Percentiles rank a stretch among this genome's conserved stretches.
Evolutionary conservation across 1,140 invertebrate genomes (phyloP).

Genomic region (Artemia franciscana): DNA sequence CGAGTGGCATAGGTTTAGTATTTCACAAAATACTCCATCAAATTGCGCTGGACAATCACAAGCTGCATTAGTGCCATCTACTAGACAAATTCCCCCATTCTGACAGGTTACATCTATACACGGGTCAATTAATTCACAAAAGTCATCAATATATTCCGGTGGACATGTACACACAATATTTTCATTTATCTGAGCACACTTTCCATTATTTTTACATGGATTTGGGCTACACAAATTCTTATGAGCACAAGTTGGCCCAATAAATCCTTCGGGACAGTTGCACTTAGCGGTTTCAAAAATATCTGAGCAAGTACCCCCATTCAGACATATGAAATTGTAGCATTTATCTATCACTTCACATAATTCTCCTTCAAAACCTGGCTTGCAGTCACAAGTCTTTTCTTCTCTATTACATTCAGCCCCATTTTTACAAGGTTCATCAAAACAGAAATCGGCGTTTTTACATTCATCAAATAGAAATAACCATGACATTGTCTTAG

Average conservation of each 20-base stretch:
- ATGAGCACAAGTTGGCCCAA: conserved; percentile 18
- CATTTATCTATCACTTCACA: conserved; percentile 14
- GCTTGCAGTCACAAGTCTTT: conserved; percentile 11
- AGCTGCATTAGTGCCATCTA: not conserved
- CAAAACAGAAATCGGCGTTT: not conserved
- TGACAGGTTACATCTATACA: not conserved
- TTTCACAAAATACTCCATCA: not conserved
- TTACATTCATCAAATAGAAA: no score
- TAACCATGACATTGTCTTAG: no score
- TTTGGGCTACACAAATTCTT: conserved; percentile 6
- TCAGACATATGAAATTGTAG: conserved; percentile 19
- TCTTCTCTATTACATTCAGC: conserved; percentile 10
- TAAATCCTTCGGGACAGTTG: conserved; percentile 19
- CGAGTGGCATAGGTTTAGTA: not conserved
- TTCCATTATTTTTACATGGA: conserved; percentile 15
- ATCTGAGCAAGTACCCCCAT: conserved; percentile 21
- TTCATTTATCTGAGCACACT: conserved; percentile 21
- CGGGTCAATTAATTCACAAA: not conserved
- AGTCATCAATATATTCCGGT: conserved; percentile 14
- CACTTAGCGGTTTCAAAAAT: conserved; percentile 21
- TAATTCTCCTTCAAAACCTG: conserved; percentile 15
- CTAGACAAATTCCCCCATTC: not conserved
- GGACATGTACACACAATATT: conserved; percentile 22
- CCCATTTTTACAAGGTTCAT: not conserved
- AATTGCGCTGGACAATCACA: not conserved